A percentile compares a stretch with the other conserved stretches of the same genome.
These are phyloP conservation scores for Arctopsyche grandis DNA, from an alignment of 1,140 invertebrate species.

Conservation along the genomic window DNA sequence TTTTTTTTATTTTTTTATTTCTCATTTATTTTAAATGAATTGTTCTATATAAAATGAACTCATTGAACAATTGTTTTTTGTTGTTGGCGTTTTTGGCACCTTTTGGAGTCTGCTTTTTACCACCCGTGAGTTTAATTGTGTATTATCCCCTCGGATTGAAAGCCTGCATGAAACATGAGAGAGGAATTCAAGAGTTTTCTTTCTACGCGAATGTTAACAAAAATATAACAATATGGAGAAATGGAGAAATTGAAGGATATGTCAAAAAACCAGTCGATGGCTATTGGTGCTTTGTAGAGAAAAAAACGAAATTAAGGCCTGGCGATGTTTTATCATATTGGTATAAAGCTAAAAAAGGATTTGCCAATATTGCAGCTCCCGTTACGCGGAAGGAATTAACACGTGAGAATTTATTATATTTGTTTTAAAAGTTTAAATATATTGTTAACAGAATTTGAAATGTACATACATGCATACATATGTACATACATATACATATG, in stretches of 20 bases:
- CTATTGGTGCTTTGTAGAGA: conserved; percentile 42
- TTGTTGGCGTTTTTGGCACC: not conserved
- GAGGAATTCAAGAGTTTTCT: not conserved
- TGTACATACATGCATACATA: not conserved
- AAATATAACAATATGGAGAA: not conserved
- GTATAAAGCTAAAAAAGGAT: not conserved
- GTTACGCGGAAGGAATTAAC: not conserved
- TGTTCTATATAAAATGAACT: too few relatives aligned
- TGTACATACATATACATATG: not conserved
- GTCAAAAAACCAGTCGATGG: conserved; percentile 13
- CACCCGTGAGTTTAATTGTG: not conserved
- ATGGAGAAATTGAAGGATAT: not conserved
- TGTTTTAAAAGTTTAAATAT: too few relatives aligned
- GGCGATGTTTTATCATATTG: conserved; percentile 21
- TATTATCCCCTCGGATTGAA: not conserved
- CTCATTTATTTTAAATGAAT: too few relatives aligned
- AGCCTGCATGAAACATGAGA: not conserved
- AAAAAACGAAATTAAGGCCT: not conserved
- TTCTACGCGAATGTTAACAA: conserved; percentile 23
- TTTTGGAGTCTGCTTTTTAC: not conserved
- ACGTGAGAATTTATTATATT: too few relatives aligned
- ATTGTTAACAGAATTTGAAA: too few relatives aligned
- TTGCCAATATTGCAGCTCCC: not conserved
- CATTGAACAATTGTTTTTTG: too few relatives aligned
- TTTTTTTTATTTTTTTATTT: too few relatives aligned